Base-by-base conservation (phyloP, 2,797 vertebrate genomes). In the Melanotaenia maccullochi region DNA sequence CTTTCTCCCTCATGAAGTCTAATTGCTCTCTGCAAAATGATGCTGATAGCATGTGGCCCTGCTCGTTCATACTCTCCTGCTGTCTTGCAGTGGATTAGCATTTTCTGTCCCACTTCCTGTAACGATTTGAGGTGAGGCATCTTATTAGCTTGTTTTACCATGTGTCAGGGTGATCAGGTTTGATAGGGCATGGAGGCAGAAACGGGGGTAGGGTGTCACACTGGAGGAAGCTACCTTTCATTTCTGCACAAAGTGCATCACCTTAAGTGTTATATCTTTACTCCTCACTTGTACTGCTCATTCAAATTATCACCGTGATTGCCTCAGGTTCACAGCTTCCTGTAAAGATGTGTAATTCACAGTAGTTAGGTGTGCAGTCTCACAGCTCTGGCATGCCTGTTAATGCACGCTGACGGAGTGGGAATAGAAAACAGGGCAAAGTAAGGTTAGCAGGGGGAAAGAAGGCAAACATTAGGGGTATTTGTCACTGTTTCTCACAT, bases 151-250 rank as follows among this genome's bases (percentile, higher is more conserved):
- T 63, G 64, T 36, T 52, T 72, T 72, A 74, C 71, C 71, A 60
- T 79, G 81, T 73, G 72, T 83, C 72, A 59, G 47, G 71, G 69
- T 81, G 73, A 84, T 80, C 66, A 71, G 68, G 65, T 78, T 77
- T 76, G 83, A 88, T 80, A 61, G 61, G 77, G 70, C 9, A 47
- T 20, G 75, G 69, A 81, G 71, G 65, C 58, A 42, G 73, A 20
- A 55, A 32, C 38, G 22, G 68, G 78, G 69, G 28, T n/a, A 62
- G 61, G 61, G 54, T 68, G 71, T 56, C 67, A 52, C 2, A 14
- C 25, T 4, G 30, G 18, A 58, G 22, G 30, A 68, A 13, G 22
- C 14, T 68, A 14, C 49, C 65, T 68, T 51, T 54, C 11, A 13
- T 58, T 60, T 55, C 25, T 36, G 5, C 28, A 47, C 47, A 49